phyloP scores from a whole-genome alignment of 1,140 invertebrate species.

The Nymphalis io region DNA sequence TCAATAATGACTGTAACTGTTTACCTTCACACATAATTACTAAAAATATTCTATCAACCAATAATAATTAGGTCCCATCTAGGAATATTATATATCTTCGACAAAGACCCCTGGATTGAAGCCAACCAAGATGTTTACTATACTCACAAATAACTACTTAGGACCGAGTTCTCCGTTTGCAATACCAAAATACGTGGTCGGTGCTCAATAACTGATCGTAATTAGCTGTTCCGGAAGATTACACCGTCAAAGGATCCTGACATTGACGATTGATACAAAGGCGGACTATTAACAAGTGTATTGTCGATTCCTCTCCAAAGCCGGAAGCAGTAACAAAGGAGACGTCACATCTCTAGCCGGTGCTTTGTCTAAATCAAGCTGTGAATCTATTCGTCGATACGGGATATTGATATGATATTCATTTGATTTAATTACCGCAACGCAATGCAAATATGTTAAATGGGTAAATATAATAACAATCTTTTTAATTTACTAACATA shows the following conservation, averaged over 20 bases:
- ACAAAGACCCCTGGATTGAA: constrained; percentile 67
- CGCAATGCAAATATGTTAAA: too few relatives aligned
- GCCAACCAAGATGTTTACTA: constrained; percentile 76
- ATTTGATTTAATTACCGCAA: background rate
- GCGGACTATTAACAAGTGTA: constrained; percentile 24
- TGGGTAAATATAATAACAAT: too few relatives aligned
- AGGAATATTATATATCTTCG: constrained; percentile 36
- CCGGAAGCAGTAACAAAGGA: constrained; percentile 26
- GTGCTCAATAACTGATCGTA: constrained; percentile 52
- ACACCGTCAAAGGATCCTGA: constrained; percentile 40
- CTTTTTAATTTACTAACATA: too few relatives aligned
- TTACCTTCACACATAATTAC: too few relatives aligned
- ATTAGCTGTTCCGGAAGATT: constrained; percentile 53
- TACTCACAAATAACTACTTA: constrained; percentile 69
- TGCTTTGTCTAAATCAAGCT: constrained; percentile 10
- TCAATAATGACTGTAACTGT: too few relatives aligned
- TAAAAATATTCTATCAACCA: too few relatives aligned
- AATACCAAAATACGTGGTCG: constrained; percentile 55
- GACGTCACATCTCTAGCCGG: constrained; percentile 16
- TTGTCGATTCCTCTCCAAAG: constrained; percentile 22
- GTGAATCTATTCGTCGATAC: background rate
- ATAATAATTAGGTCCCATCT: constrained; percentile 20
- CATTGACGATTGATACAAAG: constrained; percentile 39
- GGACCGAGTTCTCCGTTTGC: constrained; percentile 55
- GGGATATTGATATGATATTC: background rate